Evolutionary conservation across 2,797 vertebrate genomes (phyloP), one percentile per base, ranked within the genome.

Genomic region (Distichodus sexfasciatus): DNA sequence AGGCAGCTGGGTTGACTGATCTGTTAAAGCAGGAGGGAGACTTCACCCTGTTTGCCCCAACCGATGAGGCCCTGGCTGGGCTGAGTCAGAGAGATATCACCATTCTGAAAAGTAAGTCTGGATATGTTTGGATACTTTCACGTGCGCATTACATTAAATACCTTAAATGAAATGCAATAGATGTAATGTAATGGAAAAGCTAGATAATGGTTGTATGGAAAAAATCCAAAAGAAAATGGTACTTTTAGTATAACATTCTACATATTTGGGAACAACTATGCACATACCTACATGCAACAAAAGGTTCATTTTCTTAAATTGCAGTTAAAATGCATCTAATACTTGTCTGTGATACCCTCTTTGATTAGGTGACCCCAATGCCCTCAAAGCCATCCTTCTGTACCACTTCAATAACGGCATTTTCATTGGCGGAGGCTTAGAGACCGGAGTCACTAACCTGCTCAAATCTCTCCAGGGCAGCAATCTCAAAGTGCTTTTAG

Each of bases 1-100:
- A 96, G 87, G 83, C 88, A 59, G 95, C 95, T 38, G 95, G 90
- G 19, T 78, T 99, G 85, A 96, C 93, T 61, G 93, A 95, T 41
- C 48, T 98, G 71, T 85, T 99, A 31, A 91, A 82, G 51, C 87
- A 79, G 15, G 92, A 92, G 35, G 96, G 96, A 79, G 82, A 89
- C 6, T 98, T 93, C 86, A 99, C 96, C 3, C 84, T 99, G 8
- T 99, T 98, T 64, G 94, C 95, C 51, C 97, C 97, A 1, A 95
- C 91, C 14, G 96, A 99, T 14, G 91, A 95, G 31, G 94, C 96
- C 19, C 98, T 99, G 60, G 90, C 90, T 71, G 87, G 83, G 50
- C 83, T 99, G 79, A 94, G 88, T 12, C 79, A 87, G 0, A 88
- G 90, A 0, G 96, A 99, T 53, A 86, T 94, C 44, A 64, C 78